Evolutionary conservation across 2,888 invertebrate species (phyloP).

Genomic region (Ennomos quercinarius): DNA sequence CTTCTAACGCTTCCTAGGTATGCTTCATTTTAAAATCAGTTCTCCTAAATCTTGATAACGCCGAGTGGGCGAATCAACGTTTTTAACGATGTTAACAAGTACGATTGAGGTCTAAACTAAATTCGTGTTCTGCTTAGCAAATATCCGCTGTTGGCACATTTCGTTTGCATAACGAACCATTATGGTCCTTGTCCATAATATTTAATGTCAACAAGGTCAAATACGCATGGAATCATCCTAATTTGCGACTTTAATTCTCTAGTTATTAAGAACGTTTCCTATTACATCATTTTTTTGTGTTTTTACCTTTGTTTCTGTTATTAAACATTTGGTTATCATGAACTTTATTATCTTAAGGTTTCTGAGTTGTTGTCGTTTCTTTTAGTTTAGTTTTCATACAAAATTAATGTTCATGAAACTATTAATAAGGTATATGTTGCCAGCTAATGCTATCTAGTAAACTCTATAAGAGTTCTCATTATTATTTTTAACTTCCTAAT

Average conservation of each 20-base stretch:
- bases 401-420: too few relatives aligned
- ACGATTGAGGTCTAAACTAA: conserved; percentile 25
- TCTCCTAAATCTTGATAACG: background rate
- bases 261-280: conserved; percentile 3
- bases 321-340: conserved; percentile 1
- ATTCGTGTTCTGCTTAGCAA: conserved; percentile 30
- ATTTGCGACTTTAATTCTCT: conserved; percentile 10
- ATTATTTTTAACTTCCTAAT: conserved; percentile 6
- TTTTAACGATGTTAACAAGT: conserved; percentile 19
- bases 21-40: background rate
- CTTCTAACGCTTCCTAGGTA: conserved; percentile 27
- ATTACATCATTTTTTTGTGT: background rate
- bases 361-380: too few relatives aligned
- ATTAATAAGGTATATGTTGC: too few relatives aligned
- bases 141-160: conserved; percentile 36
- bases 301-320: conserved; percentile 1
- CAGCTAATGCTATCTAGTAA: too few relatives aligned
- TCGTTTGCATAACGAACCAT: conserved; percentile 25
- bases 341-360: too few relatives aligned
- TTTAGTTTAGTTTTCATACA: too few relatives aligned
- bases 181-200: conserved; percentile 11
- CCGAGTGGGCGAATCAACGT: conserved; percentile 1
- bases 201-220: conserved; percentile 8
- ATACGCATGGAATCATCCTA: conserved; percentile 3
- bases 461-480: too few relatives aligned